These are phyloP conservation scores for Bufo gargarizans DNA, from an alignment of 2,113 vertebrate genomes.

Conservation along the genomic window DNA sequence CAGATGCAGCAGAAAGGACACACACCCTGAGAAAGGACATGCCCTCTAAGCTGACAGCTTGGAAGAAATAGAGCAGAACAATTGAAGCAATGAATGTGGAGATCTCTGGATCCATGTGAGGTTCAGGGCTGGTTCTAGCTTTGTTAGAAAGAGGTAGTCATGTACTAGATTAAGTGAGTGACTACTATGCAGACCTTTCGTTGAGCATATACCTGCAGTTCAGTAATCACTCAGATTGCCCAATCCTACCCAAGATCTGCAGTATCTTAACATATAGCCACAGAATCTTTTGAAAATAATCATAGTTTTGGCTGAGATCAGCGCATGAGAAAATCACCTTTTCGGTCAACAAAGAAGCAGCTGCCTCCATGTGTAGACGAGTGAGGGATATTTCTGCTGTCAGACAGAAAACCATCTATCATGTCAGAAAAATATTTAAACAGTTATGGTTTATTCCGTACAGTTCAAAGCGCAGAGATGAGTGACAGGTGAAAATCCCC, in stretches of 20 bases:
- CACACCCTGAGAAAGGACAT: too few relatives aligned
- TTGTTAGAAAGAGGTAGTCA: too few relatives aligned
- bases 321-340: slow-evolving; percentile 51
- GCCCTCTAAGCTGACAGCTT: too few relatives aligned
- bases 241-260: not conserved
- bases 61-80: too few relatives aligned
- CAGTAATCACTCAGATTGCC: too few relatives aligned
- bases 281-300: not conserved
- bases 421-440: slow-evolving; percentile 33
- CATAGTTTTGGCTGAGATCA: slow-evolving; percentile 16
- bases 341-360: slow-evolving; percentile 21
- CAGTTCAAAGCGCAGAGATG: slow-evolving; percentile 31
- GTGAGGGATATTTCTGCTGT: slow-evolving; percentile 42
- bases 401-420: slow-evolving; percentile 26
- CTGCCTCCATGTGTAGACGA: slow-evolving; percentile 44
- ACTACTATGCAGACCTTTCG: too few relatives aligned
- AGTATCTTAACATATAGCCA: not conserved
- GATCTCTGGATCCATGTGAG: too few relatives aligned
- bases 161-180: too few relatives aligned
- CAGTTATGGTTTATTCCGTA: slow-evolving; percentile 7
- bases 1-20: too few relatives aligned
- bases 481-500: slow-evolving; percentile 40
- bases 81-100: too few relatives aligned
- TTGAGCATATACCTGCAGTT: not conserved
- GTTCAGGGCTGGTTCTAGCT: too few relatives aligned